Evolutionary conservation across 2,113 vertebrate genomes (phyloP), one percentile per base, ranked within the genome.

Genomic region (Ailurus styani): DNA sequence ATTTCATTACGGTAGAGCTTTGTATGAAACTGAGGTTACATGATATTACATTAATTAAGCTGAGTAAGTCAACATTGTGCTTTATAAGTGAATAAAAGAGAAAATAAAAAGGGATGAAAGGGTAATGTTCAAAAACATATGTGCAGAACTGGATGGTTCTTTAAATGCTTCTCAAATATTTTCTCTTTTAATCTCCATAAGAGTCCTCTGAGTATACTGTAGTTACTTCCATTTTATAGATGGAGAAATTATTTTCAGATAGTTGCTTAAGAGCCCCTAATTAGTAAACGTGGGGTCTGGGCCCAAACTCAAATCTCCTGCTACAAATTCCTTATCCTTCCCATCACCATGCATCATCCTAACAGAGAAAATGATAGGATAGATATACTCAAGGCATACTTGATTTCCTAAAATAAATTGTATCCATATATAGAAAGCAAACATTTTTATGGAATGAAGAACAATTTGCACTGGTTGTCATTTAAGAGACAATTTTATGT

Each of bases 161-260:
- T 64, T 15, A 78, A 91, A 78, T 60, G 42, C 29, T 93, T 90
- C 42, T 70, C 27, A 81, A 72, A 37, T 96, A 93, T n/a, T 73
- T 68, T 94, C 45, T 57, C 11, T 13, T 94, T 94, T 77, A 94
- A 64, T 75, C 5, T 5, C 6, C 27, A 4, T 52, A 84, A 95
- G 14, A 31, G 3, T 68, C 7, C 7, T 93, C 5, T 86, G 37
- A 82, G n/a, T 54, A 85, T 83, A 77, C 10, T 37, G 66, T 85
- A 94, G 87, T 79, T 91, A 54, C 18, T 95, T 95, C 5, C 5
- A 85, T 94, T 95, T 96, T 92, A 57, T 55, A 89, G 45, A 93
- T 70, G 21, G 93, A 85, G 40, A 75, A 81, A 77, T 2, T 85
- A 79, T 87, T 25, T 45, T 86, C 60, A 93, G 12, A 83, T 47